phyloP scores from a whole-genome alignment of 2,113 vertebrate genomes.

The Ceyx melanurus region DNA sequence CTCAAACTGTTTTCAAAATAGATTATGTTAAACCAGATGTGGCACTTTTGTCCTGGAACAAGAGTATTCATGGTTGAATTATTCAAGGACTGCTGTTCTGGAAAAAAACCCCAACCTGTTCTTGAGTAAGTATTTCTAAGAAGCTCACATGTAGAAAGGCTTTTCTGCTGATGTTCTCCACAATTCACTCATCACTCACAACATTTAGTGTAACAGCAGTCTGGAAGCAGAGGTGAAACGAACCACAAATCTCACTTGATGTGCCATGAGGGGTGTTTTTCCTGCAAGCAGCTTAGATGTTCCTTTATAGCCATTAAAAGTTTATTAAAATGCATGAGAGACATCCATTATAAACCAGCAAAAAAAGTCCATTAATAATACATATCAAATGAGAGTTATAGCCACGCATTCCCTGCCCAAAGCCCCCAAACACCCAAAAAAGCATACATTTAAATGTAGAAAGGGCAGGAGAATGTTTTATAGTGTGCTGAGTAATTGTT shows the following conservation, averaged over 20 bases:
- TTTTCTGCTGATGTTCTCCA: not conserved
- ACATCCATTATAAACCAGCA: slow-evolving; percentile 21
- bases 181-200: not conserved
- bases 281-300: not conserved
- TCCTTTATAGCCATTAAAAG: slow-evolving; percentile 43
- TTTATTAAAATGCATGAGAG: slow-evolving; percentile 54
- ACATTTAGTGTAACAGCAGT: not conserved
- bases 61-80: not conserved
- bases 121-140: not conserved
- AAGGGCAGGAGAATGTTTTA: not conserved
- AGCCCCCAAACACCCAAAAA: not conserved
- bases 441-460: not conserved
- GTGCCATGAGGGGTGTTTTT: slow-evolving; percentile 4
- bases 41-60: not conserved
- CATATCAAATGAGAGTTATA: not conserved
- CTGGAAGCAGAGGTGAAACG: slow-evolving; percentile 33
- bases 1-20: not conserved
- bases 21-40: not conserved
- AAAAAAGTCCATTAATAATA: slow-evolving; percentile 30
- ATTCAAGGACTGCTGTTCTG: not conserved
- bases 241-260: slow-evolving; percentile 24
- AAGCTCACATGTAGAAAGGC: not conserved
- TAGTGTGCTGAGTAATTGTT: not conserved
- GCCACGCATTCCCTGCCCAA: not conserved
- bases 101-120: not conserved